Percentiles rank a stretch among this genome's conserved stretches.
Conservation (phyloP, 2,797 vertebrate species). For the Philypnodon macrostomus region DNA sequence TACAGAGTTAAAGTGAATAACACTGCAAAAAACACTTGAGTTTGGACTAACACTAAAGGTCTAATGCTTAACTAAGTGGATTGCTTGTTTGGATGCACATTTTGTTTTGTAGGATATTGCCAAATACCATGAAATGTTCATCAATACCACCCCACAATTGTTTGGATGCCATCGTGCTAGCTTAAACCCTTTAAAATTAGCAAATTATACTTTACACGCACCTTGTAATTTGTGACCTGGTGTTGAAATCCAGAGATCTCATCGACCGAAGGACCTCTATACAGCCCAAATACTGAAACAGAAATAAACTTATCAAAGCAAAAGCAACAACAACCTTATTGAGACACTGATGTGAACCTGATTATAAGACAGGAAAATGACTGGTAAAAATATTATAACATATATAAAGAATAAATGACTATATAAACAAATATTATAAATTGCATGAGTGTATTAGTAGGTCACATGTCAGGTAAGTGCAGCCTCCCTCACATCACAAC, state of each 20-base stretch:
- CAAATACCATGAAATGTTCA: too few relatives aligned
- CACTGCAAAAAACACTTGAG: neutral
- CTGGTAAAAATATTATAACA: too few relatives aligned
- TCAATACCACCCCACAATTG: too few relatives aligned
- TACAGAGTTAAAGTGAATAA: too few relatives aligned
- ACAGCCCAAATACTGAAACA: slow-evolving; percentile 92
- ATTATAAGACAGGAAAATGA: too few relatives aligned
- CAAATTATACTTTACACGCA: slow-evolving; percentile 62
- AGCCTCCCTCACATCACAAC: slow-evolving; percentile 19
- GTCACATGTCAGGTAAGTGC: slow-evolving; percentile 11
- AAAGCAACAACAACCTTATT: neutral
- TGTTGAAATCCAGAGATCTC: slow-evolving; percentile 96
- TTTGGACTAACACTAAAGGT: too few relatives aligned
- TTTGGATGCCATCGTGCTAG: too few relatives aligned
- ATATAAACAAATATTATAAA: neutral
- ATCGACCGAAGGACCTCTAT: slow-evolving; percentile 97
- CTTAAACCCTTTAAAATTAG: neutral
- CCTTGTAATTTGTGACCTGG: slow-evolving; percentile 96
- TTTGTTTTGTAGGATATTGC: too few relatives aligned
- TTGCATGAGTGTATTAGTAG: slow-evolving; percentile 14
- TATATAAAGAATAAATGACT: too few relatives aligned
- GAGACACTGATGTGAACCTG: too few relatives aligned
- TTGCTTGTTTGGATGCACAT: too few relatives aligned
- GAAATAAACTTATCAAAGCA: slow-evolving; percentile 31
- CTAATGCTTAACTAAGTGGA: too few relatives aligned